Base-by-base conservation (phyloP, 2,113 vertebrate species). In the Pitta sordida region DNA sequence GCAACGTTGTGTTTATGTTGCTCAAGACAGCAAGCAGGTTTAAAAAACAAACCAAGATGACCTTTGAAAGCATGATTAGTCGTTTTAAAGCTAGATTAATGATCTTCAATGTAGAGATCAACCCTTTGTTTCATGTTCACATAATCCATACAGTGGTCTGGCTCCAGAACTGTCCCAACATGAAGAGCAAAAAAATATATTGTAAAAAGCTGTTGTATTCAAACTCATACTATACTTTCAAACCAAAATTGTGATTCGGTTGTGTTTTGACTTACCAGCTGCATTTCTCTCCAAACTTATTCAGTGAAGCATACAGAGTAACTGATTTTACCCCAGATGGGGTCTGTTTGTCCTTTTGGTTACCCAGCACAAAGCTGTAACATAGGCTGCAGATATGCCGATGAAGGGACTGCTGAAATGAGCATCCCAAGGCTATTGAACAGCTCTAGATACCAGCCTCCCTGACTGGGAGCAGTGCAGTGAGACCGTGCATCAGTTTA, bases 21-120 rank as follows among this genome's bases (percentile, higher is more conserved):
- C 52, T 88, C 83, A 60, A 85, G 91, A 76, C 77, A 94, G 86
- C 67, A 91, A 70, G 41, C 22, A 73, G 41, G 49, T 62, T 93
- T 87, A 30, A 58, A 85, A 90, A 94, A 70, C 49, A 85, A 90
- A 83, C 34, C 15, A 69, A 88, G 80, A 41, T 36, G 67, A 93
- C 90, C 75, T 80, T 58, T 59, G 85, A 86, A 80, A 83, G 75
- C 46, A 83, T 0, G 0, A 58, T 9, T 59, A 39, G 13, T 85
- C 59, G 90, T 75, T 90, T 83, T 81, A 92, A 88, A 91, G 37
- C 46, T 48, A 94, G 84, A 91, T 85, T 73, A 90, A 91, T 36
- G 48, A 89, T 67, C 70, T 39, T 43, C 30, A 63, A 41, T 18
- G 22, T 15, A 63, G 46, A 92, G 51, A 80, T 29, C 62, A 67